phyloP scores from a whole-genome alignment of 2,888 invertebrate species.

The Nomada hirtipes region DNA sequence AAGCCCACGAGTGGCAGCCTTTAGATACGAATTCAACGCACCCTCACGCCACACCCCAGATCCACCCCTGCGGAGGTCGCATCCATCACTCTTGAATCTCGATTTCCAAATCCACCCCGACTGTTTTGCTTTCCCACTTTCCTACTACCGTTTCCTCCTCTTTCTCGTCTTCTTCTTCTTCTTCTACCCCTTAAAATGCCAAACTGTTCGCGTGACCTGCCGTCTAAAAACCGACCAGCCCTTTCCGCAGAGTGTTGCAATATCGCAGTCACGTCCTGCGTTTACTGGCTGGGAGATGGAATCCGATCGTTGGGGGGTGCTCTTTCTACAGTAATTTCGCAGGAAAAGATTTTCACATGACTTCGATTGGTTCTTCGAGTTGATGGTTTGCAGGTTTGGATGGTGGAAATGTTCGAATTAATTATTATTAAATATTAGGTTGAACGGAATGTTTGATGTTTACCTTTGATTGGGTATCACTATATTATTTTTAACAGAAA shows the following conservation, averaged over 20 bases:
- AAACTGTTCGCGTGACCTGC: slow-evolving; percentile 50
- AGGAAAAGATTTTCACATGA: neutral
- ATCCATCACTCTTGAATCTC: slow-evolving; percentile 70
- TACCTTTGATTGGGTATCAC: too few species aligned
- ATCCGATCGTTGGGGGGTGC: slow-evolving; percentile 19
- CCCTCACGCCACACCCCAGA: slow-evolving; percentile 71
- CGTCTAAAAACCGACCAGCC: slow-evolving; percentile 36
- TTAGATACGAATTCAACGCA: slow-evolving; percentile 62
- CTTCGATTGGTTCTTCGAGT: too few species aligned
- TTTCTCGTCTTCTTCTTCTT: neutral
- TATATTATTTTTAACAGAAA: too few species aligned
- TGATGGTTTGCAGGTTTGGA: too few species aligned
- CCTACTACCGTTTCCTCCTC: slow-evolving; percentile 51
- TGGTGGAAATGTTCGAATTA: too few species aligned
- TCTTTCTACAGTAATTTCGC: neutral
- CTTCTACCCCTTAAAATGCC: slow-evolving; percentile 10
- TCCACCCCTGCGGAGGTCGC: slow-evolving; percentile 60
- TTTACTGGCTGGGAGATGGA: slow-evolving; percentile 39
- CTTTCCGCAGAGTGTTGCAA: slow-evolving; percentile 13
- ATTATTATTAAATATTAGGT: too few species aligned
- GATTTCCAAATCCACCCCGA: slow-evolving; percentile 68
- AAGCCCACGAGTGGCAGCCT: slow-evolving; percentile 58
- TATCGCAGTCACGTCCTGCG: slow-evolving; percentile 36
- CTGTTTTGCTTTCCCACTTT: slow-evolving; percentile 51
- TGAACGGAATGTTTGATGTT: too few species aligned